Evolutionary conservation across 2,113 vertebrate species (phyloP).

Genomic region (Clinocottus analis): DNA sequence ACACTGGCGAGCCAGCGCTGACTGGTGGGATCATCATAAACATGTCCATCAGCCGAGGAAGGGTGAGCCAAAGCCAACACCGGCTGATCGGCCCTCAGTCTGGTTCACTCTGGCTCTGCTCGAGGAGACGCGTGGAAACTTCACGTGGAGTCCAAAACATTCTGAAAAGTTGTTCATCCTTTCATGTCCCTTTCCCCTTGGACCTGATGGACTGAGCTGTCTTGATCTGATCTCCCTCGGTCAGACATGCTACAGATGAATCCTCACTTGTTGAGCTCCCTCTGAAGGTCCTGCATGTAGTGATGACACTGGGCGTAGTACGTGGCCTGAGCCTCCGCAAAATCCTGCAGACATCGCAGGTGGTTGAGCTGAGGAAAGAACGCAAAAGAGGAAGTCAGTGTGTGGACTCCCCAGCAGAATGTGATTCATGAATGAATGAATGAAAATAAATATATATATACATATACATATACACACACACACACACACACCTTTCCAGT

Average conservation of each 20-base stretch:
- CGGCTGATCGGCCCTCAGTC: too few species aligned
- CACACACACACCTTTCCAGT: too few species aligned
- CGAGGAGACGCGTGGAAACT: too few species aligned
- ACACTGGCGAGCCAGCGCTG: too few species aligned
- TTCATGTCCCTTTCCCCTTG: background rate
- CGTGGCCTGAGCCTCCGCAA: slow-evolving; percentile 92
- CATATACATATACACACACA: too few species aligned
- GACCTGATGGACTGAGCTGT: background rate
- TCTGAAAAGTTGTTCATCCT: background rate
- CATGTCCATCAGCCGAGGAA: too few species aligned
- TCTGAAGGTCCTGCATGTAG: slow-evolving; percentile 94
- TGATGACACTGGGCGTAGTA: slow-evolving; percentile 95
- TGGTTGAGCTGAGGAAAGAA: slow-evolving; percentile 90
- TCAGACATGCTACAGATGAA: background rate
- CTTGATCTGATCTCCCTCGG: background rate
- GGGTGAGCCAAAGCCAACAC: too few species aligned
- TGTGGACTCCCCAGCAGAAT: background rate
- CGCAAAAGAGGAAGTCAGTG: slow-evolving; percentile 31
- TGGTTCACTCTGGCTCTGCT: too few species aligned
- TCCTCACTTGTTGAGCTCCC: slow-evolving; percentile 90
- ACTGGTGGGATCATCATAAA: too few species aligned
- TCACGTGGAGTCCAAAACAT: background rate
- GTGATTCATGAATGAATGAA: too few species aligned
- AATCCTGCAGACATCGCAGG: slow-evolving; percentile 93
- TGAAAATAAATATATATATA: too few species aligned